phyloP scores from a whole-genome alignment of 1,140 invertebrate genomes.

The Brachionus manjavacas region DNA sequence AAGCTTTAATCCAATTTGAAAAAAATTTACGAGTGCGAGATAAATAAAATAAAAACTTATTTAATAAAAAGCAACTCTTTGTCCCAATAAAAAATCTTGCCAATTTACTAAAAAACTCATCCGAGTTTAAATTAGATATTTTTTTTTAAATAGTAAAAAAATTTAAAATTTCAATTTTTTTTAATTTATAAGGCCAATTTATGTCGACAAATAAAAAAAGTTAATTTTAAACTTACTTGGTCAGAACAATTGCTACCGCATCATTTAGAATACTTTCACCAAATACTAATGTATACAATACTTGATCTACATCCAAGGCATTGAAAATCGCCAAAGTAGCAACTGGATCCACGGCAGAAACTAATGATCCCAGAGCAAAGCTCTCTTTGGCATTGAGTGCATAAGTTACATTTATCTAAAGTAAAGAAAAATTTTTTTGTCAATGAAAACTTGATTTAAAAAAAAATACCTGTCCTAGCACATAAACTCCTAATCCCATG shows the following conservation, averaged over 20 bases:
- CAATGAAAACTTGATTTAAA: not conserved
- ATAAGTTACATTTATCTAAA: slow-evolving; percentile 70
- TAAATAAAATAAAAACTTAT: too few relatives aligned
- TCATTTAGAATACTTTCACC: slow-evolving; percentile 96
- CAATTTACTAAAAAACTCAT: not conserved
- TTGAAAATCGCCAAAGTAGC: slow-evolving; percentile 93
- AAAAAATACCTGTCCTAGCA: slow-evolving; percentile 43
- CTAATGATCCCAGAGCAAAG: slow-evolving; percentile 94
- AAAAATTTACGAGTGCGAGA: too few relatives aligned
- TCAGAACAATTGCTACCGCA: slow-evolving; percentile 93
- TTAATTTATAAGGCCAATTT: not conserved
- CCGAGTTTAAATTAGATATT: too few relatives aligned
- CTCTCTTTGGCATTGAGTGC: slow-evolving; percentile 86
- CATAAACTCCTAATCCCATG: slow-evolving; percentile 47
- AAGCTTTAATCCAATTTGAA: too few relatives aligned
- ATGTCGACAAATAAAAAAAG: not conserved
- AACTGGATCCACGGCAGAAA: slow-evolving; percentile 97
- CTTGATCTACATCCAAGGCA: slow-evolving; percentile 85
- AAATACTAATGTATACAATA: slow-evolving; percentile 96
- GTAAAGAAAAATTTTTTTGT: not conserved
- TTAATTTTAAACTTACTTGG: slow-evolving; percentile 67
- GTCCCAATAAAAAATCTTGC: not conserved
- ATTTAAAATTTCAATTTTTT: not conserved
- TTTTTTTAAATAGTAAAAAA: too few relatives aligned
- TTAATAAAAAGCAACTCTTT: too few relatives aligned